A percentile compares a stretch with the other conserved stretches of the same genome.
phyloP scores from a whole-genome alignment of 2,888 invertebrate genomes.

The Blastobasis lacticolella region DNA sequence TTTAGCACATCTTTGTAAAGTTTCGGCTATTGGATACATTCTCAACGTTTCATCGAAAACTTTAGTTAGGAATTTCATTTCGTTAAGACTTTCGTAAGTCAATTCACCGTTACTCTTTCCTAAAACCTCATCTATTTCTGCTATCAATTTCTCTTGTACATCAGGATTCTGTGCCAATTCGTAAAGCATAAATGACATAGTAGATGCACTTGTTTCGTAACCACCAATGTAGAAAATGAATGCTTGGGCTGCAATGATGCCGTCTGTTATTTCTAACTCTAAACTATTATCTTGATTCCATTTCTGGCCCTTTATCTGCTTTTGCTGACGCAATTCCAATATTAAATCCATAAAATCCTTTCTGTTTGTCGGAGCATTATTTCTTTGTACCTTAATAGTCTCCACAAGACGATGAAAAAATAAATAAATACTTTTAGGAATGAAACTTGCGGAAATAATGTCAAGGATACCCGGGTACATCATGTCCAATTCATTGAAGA shows the following conservation, averaged over 20 bases:
- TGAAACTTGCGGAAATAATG: too few species aligned
- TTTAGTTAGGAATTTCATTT: slow-evolving; percentile 43
- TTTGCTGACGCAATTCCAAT: slow-evolving; percentile 28
- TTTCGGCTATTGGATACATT: slow-evolving; percentile 49
- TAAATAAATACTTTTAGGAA: too few species aligned
- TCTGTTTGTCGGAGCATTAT: slow-evolving; percentile 26
- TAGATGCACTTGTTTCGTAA: slow-evolving; percentile 48
- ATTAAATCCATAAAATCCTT: slow-evolving; percentile 44
- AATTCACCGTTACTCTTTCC: slow-evolving; percentile 28
- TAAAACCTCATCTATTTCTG: slow-evolving; percentile 36
- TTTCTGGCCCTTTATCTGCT: slow-evolving; percentile 19
- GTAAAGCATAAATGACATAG: slow-evolving; percentile 37
- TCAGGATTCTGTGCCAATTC: slow-evolving; percentile 40
- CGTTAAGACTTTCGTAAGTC: slow-evolving; percentile 34
- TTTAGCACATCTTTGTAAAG: too few species aligned
- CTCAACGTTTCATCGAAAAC: slow-evolving; percentile 54
- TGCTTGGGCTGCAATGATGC: slow-evolving; percentile 30
- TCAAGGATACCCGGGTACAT: too few species aligned
- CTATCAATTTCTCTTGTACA: slow-evolving; percentile 32
- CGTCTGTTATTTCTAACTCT: slow-evolving; percentile 25
- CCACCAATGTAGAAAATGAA: slow-evolving; percentile 47
- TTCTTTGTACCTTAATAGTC: too few species aligned
- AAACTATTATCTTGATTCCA: slow-evolving; percentile 10
- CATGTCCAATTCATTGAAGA: too few species aligned
- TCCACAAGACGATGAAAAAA: too few species aligned